Percentiles rank a stretch among this genome's conserved stretches.
phyloP scores from a whole-genome alignment of 2,797 vertebrate genomes.

The Clarias laeviceps region DNA sequence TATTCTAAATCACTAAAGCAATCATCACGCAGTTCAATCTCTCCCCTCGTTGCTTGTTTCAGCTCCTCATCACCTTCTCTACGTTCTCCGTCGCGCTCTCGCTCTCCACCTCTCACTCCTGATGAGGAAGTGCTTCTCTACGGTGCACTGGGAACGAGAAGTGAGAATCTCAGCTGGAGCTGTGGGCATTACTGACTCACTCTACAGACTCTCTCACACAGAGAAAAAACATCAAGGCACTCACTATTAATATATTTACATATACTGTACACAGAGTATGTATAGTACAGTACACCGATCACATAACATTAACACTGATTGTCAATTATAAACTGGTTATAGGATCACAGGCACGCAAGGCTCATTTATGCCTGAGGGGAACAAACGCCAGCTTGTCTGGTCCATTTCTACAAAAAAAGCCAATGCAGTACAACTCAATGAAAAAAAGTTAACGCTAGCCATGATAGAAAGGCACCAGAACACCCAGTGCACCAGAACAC shows the following conservation, averaged over 20 bases:
- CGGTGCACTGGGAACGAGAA: conserved; percentile 16
- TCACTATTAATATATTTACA: conserved; percentile 25
- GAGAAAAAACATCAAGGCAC: conserved; percentile 24
- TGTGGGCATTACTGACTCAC: conserved; percentile 23
- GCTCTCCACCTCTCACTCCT: not conserved
- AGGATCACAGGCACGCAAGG: too few relatives aligned
- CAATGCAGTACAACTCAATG: too few relatives aligned
- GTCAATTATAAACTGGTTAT: too few relatives aligned
- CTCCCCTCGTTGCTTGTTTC: not conserved
- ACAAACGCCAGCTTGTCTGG: too few relatives aligned
- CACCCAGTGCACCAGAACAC: too few relatives aligned
- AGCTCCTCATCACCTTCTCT: conserved; percentile 7
- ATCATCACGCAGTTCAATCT: not conserved
- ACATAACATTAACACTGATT: too few relatives aligned
- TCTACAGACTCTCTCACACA: conserved; percentile 1
- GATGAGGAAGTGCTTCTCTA: conserved; percentile 28
- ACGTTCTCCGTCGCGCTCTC: not conserved
- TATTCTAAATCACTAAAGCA: not conserved
- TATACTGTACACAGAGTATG: too few relatives aligned
- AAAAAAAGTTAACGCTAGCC: too few relatives aligned
- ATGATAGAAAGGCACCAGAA: too few relatives aligned
- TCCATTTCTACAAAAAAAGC: too few relatives aligned
- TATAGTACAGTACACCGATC: too few relatives aligned
- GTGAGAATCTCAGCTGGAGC: conserved; percentile 40
- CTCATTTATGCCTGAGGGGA: too few relatives aligned